These are phyloP conservation scores for Drosophila ficusphila DNA, from an alignment of 1,140 invertebrate species.

Conservation along the genomic window DNA sequence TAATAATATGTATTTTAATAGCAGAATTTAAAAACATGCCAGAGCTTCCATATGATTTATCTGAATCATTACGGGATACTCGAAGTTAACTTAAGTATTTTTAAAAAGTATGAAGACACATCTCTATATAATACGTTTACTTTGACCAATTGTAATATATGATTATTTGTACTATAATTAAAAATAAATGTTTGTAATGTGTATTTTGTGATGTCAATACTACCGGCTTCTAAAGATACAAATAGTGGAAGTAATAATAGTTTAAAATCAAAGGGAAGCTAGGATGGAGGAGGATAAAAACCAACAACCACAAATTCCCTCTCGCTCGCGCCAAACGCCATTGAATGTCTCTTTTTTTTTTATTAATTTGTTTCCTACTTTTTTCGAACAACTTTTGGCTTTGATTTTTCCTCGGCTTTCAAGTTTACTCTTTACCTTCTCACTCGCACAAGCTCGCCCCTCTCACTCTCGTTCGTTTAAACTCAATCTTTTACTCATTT, in stretches of 20 bases:
- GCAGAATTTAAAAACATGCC: too few species aligned
- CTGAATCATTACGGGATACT: too few species aligned
- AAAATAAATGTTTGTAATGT: not conserved
- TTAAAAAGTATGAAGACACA: too few species aligned
- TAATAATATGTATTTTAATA: too few species aligned
- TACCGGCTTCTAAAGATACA: too few species aligned
- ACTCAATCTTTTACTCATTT: slow-evolving; percentile 32
- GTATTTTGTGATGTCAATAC: too few species aligned
- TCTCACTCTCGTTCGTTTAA: slow-evolving; percentile 19
- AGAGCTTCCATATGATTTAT: too few species aligned
- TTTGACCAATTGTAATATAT: too few species aligned
- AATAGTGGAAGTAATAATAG: not conserved
- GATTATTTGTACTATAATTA: too few species aligned
- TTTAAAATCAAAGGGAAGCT: not conserved
- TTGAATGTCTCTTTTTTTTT: slow-evolving; percentile 65
- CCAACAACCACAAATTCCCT: slow-evolving; percentile 54
- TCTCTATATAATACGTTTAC: too few species aligned
- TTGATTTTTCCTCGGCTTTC: slow-evolving; percentile 79
- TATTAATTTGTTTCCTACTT: slow-evolving; percentile 31
- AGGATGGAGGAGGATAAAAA: slow-evolving; percentile 10
- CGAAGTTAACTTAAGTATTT: too few species aligned
- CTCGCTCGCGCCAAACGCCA: slow-evolving; percentile 76
- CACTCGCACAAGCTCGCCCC: slow-evolving; percentile 19
- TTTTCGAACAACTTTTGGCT: slow-evolving; percentile 70
- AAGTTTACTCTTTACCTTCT: slow-evolving; percentile 53